Conservation (phyloP, 53 echinoderm and acorn worm species). For the Paracentrotus lividus region DNA sequence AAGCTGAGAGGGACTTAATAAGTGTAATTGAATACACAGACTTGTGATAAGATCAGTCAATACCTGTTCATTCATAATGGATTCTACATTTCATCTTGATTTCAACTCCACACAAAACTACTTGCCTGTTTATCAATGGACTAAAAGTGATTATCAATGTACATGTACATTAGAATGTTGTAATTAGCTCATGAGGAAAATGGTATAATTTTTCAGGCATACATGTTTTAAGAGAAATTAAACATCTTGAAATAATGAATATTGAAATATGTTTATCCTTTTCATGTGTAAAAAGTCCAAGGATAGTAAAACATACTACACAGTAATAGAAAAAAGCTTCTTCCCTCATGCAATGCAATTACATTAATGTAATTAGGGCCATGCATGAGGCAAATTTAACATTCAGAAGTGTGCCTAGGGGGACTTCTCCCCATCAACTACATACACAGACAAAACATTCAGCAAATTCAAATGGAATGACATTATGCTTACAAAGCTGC, state of each 20-base stretch:
- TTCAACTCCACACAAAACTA: not conserved
- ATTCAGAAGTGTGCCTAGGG: not conserved
- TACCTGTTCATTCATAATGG: not conserved
- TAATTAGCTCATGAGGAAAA: not conserved
- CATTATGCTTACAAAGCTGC: not conserved
- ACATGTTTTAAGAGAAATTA: too few species aligned
- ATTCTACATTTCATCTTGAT: not conserved
- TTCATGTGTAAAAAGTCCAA: not conserved
- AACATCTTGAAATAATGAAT: not conserved
- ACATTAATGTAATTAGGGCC: not conserved
- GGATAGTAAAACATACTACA: not conserved
- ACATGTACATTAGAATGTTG: too few species aligned
- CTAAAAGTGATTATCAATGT: not conserved
- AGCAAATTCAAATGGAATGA: not conserved
- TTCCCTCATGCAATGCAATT: not conserved
- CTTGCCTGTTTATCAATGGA: not conserved
- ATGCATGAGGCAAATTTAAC: not conserved
- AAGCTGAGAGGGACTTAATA: not conserved
- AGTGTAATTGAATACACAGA: not conserved
- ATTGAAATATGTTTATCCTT: too few species aligned
- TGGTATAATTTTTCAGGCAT: not conserved
- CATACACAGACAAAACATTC: not conserved
- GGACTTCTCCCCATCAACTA: not conserved
- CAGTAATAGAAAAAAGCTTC: not conserved
- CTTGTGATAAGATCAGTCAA: not conserved